A percentile compares a stretch with the other conserved stretches of the same genome.
phyloP scores from a whole-genome alignment of 1,140 invertebrate species.

The Scaptodrosophila lebanonensis region DNA sequence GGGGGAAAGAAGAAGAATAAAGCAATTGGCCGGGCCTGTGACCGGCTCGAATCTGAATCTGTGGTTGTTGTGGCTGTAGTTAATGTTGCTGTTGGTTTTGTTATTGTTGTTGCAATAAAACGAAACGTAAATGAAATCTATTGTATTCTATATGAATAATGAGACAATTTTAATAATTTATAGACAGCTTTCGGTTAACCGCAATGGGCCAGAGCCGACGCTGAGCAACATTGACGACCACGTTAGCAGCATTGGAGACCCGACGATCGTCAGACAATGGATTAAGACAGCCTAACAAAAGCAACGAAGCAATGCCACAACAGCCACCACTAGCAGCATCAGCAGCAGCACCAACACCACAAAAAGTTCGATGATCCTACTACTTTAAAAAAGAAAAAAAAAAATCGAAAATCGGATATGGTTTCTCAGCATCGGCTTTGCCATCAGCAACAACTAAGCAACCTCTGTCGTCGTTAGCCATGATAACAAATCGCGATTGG shows the following conservation, averaged over 20 bases:
- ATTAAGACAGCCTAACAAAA: conserved; percentile 16
- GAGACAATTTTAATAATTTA: conserved; percentile 77
- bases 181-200: conserved; percentile 75
- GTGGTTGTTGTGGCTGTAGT: conserved; percentile 11
- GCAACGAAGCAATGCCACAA: conserved; percentile 33
- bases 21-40: conserved; percentile 61
- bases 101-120: conserved; percentile 70
- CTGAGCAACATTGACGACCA: too few species aligned
- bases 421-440: conserved; percentile 33
- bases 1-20: conserved; percentile 35
- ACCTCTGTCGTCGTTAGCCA: conserved; percentile 30
- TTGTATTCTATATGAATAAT: conserved; percentile 76
- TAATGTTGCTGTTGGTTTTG: conserved; percentile 11
- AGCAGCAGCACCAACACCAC: conserved; percentile 40
- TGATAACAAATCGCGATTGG: conserved; percentile 70
- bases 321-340: conserved; percentile 6
- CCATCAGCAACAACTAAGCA: not conserved
- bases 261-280: conserved; percentile 11
- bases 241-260: too few species aligned
- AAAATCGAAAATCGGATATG: conserved; percentile 49
- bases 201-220: conserved; percentile 23
- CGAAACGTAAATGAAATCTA: conserved; percentile 73
- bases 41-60: conserved; percentile 39
- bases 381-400: not conserved
- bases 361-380: conserved; percentile 69